phyloP scores from a whole-genome alignment of 1,140 invertebrate species.

The Hyphantria cunea region DNA sequence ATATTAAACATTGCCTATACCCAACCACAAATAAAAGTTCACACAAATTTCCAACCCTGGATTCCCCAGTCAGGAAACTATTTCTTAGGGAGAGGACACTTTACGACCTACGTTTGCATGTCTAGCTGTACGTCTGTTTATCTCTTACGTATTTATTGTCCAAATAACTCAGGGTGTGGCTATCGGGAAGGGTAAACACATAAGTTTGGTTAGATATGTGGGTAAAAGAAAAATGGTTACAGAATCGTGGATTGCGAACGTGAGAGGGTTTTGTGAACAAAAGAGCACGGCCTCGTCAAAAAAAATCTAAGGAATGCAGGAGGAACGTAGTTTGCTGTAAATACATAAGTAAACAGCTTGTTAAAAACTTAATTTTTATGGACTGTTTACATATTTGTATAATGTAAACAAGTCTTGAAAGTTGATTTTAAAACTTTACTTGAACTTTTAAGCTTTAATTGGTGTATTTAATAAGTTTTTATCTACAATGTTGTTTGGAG shows the following conservation, averaged over 20 bases:
- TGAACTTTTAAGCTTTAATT: no score
- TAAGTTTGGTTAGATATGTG: slow-evolving; percentile 14
- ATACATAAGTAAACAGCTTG: no score
- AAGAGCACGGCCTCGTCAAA: background rate
- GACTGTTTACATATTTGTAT: no score
- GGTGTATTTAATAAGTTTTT: no score
- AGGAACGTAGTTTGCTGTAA: no score
- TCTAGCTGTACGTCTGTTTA: slow-evolving; percentile 32
- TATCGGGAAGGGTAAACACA: slow-evolving; percentile 21
- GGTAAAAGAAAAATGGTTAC: slow-evolving; percentile 3
- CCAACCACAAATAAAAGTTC: background rate
- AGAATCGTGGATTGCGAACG: background rate
- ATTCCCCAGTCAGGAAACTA: slow-evolving; percentile 20
- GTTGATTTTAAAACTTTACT: no score
- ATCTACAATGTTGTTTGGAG: no score
- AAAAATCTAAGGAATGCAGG: background rate
- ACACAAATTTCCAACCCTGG: background rate
- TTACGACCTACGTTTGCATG: slow-evolving; percentile 35
- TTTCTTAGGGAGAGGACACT: slow-evolving; percentile 37
- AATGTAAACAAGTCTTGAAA: no score
- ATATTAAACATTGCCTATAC: no score
- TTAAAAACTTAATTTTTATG: no score
- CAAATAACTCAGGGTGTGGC: slow-evolving; percentile 38
- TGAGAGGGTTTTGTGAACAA: background rate
- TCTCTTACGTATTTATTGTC: slow-evolving; percentile 42